These are phyloP conservation scores for Aphyosemion australe DNA, from an alignment of 2,113 vertebrate species.

Conservation along the genomic window DNA sequence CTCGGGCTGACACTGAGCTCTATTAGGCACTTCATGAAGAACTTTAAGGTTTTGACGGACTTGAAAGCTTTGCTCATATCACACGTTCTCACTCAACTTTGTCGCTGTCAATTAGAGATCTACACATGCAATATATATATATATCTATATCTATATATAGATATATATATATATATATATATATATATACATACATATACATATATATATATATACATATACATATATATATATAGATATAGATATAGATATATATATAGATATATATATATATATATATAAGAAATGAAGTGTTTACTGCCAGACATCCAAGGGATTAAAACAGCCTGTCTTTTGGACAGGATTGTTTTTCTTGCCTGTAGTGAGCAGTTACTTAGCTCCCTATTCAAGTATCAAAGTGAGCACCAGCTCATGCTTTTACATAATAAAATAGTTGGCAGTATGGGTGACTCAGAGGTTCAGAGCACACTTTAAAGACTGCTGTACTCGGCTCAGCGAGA, in stretches of 20 bases:
- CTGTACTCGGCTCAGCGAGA: not conserved
- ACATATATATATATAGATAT: too few species aligned
- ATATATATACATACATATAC: too few species aligned
- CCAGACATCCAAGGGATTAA: conserved; percentile 29
- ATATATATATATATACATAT: too few species aligned
- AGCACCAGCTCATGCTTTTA: conserved; percentile 9
- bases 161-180: too few species aligned
- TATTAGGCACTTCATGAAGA: conserved; percentile 16
- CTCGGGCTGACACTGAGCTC: not conserved
- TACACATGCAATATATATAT: conserved; percentile 13
- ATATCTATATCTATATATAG: too few species aligned
- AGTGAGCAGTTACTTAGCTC: conserved; percentile 16
- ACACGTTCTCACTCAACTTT: not conserved
- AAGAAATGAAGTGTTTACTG: conserved; percentile 10
- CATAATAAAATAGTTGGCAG: not conserved
- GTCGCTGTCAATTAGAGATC: conserved; percentile 15
- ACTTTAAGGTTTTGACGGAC: conserved; percentile 12
- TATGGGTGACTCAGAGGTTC: conserved; percentile 7
- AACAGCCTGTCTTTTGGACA: conserved; percentile 7
- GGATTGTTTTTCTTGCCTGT: conserved; percentile 19
- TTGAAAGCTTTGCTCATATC: conserved; percentile 10
- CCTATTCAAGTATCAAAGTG: conserved; percentile 7
- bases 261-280: too few species aligned
- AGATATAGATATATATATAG: too few species aligned
- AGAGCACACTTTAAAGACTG: conserved; percentile 19